Conservation (phyloP, 2,888 invertebrate genomes). For the Alcis repandata region DNA sequence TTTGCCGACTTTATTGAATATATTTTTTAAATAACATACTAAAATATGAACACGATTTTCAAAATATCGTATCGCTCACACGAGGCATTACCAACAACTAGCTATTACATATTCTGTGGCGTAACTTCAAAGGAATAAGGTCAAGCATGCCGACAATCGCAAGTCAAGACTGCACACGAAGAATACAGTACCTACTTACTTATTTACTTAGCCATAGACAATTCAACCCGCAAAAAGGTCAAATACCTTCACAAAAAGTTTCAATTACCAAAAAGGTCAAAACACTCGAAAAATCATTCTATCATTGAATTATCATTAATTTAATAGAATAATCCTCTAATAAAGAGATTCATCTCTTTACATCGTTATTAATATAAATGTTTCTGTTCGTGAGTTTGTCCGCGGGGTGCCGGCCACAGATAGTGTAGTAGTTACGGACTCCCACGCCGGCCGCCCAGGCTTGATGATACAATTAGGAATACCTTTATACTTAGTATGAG, state of each 20-base stretch:
- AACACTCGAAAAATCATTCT: not conserved
- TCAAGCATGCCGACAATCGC: not conserved
- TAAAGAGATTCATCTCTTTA: constrained; percentile 50
- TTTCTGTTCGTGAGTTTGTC: constrained; percentile 67
- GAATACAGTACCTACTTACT: not conserved
- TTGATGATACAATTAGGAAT: constrained; percentile 27
- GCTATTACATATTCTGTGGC: too few relatives aligned
- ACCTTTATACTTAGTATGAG: constrained; percentile 10
- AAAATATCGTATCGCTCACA: not conserved
- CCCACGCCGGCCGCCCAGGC: constrained; percentile 68
- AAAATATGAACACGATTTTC: not conserved
- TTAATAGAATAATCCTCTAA: constrained; percentile 22
- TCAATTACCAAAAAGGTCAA: not conserved
- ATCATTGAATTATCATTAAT: constrained; percentile 16
- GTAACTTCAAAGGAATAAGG: not conserved
- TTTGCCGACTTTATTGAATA: too few relatives aligned
- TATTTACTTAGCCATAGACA: not conserved
- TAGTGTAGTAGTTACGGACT: constrained; percentile 50
- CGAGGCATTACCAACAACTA: too few relatives aligned
- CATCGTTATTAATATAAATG: constrained; percentile 78
- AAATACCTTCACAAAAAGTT: not conserved
- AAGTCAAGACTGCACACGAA: constrained; percentile 1
- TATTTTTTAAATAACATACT: too few relatives aligned
- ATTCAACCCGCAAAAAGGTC: not conserved
- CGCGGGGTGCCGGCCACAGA: constrained; percentile 59